These are phyloP conservation scores for Helarctos malayanus DNA, from an alignment of 2,797 vertebrate species.

Conservation along the genomic window DNA sequence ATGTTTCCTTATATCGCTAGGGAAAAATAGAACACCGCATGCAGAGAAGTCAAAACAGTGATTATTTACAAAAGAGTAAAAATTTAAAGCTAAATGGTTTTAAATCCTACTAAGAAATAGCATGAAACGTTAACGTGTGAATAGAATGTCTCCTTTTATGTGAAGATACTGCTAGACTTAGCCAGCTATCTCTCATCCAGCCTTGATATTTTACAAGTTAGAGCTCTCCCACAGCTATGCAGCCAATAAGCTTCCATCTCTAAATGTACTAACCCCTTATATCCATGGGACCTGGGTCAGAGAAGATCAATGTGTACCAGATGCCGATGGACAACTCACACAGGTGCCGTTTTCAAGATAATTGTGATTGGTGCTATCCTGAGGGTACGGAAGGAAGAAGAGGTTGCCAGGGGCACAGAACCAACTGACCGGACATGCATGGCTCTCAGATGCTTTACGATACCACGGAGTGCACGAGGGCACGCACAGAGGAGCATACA, in stretches of 20 bases:
- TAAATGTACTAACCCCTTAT: not conserved
- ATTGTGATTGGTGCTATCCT: not conserved
- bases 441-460: conserved; percentile 70
- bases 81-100: not conserved
- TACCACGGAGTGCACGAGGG: conserved; percentile 22
- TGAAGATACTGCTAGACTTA: not conserved
- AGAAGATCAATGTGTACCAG: not conserved
- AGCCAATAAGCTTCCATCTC: not conserved
- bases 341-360: conserved; percentile 25
- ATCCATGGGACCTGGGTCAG: not conserved
- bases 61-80: conserved; percentile 45
- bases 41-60: conserved; percentile 2
- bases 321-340: not conserved
- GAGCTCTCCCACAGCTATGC: not conserved
- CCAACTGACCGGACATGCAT: conserved; percentile 12
- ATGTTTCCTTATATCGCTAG: not conserved
- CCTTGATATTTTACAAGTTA: not conserved
- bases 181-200: not conserved
- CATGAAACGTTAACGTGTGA: not conserved
- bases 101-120: not conserved
- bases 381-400: not conserved
- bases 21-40: not conserved
- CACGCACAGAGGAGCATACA: not conserved
- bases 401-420: conserved; percentile 30
- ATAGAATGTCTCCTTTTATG: conserved; percentile 48